A percentile compares a stretch with the other conserved stretches of the same genome.
Evolutionary conservation across 2,797 vertebrate genomes (phyloP).

Genomic region (Trachurus trachurus): DNA sequence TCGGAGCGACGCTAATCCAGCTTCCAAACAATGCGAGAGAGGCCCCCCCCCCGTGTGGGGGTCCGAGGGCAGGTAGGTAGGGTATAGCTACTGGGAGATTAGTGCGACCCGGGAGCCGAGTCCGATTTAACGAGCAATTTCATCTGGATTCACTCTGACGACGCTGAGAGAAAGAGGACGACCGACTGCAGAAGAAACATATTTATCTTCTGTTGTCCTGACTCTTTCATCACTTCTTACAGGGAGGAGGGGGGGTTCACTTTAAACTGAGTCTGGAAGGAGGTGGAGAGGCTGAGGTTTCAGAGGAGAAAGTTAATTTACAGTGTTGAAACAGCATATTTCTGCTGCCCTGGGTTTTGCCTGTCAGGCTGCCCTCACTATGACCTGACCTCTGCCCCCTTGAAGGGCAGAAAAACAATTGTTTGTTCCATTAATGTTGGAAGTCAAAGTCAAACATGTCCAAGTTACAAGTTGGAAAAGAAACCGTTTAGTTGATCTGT

Average conservation of each 20-base stretch:
- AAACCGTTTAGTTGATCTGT: too few relatives aligned
- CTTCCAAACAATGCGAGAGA: constrained; percentile 86
- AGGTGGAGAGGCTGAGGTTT: too few relatives aligned
- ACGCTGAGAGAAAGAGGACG: neutral
- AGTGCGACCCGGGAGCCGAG: constrained; percentile 30
- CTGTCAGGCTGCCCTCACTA: neutral
- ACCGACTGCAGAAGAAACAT: neutral
- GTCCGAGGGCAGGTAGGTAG: constrained; percentile 77
- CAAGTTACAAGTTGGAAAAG: too few relatives aligned
- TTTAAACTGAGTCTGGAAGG: too few relatives aligned
- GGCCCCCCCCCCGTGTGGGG: constrained; percentile 72
- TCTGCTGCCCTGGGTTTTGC: neutral
- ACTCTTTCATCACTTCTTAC: too few relatives aligned
- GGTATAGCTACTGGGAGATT: constrained; percentile 25
- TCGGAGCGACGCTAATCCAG: constrained; percentile 90
- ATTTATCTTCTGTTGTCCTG: too few relatives aligned
- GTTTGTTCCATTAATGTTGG: too few relatives aligned
- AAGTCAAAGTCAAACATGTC: too few relatives aligned
- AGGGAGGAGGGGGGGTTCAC: too few relatives aligned
- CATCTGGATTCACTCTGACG: neutral
- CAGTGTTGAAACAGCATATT: too few relatives aligned
- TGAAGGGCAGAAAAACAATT: too few relatives aligned
- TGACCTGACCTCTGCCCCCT: too few relatives aligned
- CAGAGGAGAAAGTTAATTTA: neutral
- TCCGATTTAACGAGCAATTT: neutral